Base-by-base conservation (phyloP, 2,113 vertebrate genomes). In the Zapornia atra region DNA sequence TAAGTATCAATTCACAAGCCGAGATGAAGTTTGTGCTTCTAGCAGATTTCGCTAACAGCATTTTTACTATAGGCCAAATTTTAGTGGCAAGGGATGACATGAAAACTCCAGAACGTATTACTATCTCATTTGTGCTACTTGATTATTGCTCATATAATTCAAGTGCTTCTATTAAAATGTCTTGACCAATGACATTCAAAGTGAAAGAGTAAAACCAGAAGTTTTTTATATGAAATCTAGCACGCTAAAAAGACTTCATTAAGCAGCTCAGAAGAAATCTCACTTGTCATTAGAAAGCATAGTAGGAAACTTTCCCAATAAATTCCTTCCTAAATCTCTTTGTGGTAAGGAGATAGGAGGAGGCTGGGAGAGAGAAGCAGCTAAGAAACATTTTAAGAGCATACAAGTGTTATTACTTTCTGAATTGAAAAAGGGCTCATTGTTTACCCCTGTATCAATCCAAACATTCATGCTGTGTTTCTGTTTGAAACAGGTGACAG, bases 141-240 rank as follows among this genome's bases (percentile, higher is more conserved):
- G 71, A 44, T 89, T 94, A 96, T 69, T 86, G 79, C 83, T 92
- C 82, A 75, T 86, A 29, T 82, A 72, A 92, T 81, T 93, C 63
- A 94, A 95, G 88, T 33, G 80, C 77, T 96, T 92, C 61, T 88
- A 93, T 86, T 78, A 88, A 92, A 91, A 61, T 68, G 64, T 93
- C 87, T 87, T 72, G 63, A 70, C 60, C 86, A 51, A 26, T 28
- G 61, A 79, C 31, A 86, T 82, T 87, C 22, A 63, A 92, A 96
- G 90, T 15, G 57, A 80, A 96, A 93, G 69, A 28, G 28, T 60
- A 88, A 85, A 64, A 60, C 70, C 24, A 63, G 84, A 83, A 76
- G 85, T 56, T 36, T 90, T 53, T 70, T 82, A 36, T 56, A 54
- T 4, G 31, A 92, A 93, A 95, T 36, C 33, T 40, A 66, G 31